Evolutionary conservation across 2,113 vertebrate species (phyloP), one percentile per base, ranked within the genome.

Genomic region (Equus quagga): DNA sequence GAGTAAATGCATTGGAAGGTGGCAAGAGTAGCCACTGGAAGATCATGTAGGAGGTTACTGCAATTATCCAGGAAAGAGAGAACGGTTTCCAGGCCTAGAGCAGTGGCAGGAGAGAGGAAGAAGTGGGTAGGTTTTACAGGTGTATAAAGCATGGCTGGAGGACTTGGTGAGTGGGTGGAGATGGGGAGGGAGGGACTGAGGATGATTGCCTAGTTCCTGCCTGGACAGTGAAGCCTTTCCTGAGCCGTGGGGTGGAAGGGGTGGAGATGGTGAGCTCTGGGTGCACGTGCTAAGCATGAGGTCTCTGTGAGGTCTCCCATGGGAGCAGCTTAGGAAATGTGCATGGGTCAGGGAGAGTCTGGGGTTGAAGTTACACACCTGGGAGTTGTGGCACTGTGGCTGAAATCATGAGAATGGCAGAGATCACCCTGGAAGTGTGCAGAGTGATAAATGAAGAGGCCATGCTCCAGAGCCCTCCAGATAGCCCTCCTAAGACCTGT

Each of bases 401-500:
- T 58, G 8, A 58, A 51, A 33, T 24, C 65, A 23, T 0, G 2
- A 6, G 15, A 79, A 28, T 51, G 18, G 56, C 72, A 14, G 65
- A 81, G 72, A 41, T 19, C 21, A 28, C 8, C 12, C 24, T 41
- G 6, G 24, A 15, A 72, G 41, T 1, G 4, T 14, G 17, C 31
- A 33, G 5, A n/a, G 12, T 14, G 13, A 56, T 13, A n/a, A 60
- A 41, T 1, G 15, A 73, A 67, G 80, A 79, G 56, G 33, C 13
- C 56, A 67, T 44, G 4, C 14, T 23, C 8, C 2, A 19, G 19
- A n/a, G 13, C 33, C 64, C 81, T 64, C 28, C 36, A 8, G 33
- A 26, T 1, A 21, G 51, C 1, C 64, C 9, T 44, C n/a, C 69
- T 10, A 24, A 23, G 21, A 18, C 36, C 31, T 2, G 0, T n/a